Conservation (phyloP, 2,888 invertebrate genomes). For the Brenthis ino region DNA sequence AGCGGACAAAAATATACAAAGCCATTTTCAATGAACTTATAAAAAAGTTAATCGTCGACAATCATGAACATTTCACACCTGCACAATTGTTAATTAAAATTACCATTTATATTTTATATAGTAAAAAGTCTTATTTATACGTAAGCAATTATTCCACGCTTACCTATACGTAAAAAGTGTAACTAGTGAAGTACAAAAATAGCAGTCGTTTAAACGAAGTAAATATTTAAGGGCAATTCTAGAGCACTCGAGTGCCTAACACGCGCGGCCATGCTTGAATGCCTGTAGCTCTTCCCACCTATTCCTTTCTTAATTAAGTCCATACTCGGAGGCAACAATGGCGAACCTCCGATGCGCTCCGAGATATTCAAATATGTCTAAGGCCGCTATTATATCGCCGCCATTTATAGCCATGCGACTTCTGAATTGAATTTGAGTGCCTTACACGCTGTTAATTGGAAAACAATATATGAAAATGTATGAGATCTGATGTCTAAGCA, state of each 20-base stretch:
- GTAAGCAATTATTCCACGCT: neutral
- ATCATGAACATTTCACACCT: conserved; percentile 8
- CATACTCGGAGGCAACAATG: conserved; percentile 80
- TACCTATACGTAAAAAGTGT: conserved; percentile 2
- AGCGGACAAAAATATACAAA: neutral
- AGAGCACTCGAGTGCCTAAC: conserved; percentile 31
- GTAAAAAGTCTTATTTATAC: neutral
- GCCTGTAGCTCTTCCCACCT: conserved; percentile 74
- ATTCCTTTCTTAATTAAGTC: conserved; percentile 80
- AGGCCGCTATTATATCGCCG: conserved; percentile 72
- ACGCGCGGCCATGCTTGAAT: conserved; percentile 54
- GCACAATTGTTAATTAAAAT: conserved; percentile 15
- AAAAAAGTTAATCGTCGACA: neutral
- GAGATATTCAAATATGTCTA: conserved; percentile 82
- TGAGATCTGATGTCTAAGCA: conserved; percentile 31
- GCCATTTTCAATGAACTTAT: neutral
- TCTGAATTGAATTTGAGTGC: conserved; percentile 48
- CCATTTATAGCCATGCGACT: conserved; percentile 62
- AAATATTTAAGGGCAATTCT: conserved; percentile 35
- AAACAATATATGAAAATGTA: conserved; percentile 41
- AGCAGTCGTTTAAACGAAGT: conserved; percentile 29
- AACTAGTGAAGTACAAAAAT: conserved; percentile 9
- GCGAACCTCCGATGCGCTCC: conserved; percentile 70
- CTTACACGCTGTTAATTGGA: conserved; percentile 46
- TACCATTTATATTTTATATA: conserved; percentile 7